These are phyloP conservation scores for Andrena marginata DNA, from an alignment of 2,888 invertebrate genomes.

Conservation along the genomic window DNA sequence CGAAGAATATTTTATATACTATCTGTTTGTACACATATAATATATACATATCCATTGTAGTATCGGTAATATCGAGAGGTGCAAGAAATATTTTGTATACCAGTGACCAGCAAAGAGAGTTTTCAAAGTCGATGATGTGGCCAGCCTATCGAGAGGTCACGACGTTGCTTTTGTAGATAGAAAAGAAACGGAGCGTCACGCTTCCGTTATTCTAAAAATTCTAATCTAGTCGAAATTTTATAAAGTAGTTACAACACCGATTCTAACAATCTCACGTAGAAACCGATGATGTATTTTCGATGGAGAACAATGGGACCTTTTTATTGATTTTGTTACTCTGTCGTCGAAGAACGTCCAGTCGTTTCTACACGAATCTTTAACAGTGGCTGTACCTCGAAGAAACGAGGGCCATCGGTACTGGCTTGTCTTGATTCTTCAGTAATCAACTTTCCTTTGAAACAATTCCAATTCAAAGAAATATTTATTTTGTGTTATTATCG, in stretches of 20 bases:
- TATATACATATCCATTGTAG: constrained; percentile 11
- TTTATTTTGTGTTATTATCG: background rate
- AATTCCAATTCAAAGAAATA: too few species aligned
- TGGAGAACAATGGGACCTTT: background rate
- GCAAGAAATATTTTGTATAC: constrained; percentile 64
- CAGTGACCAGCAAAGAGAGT: constrained; percentile 23
- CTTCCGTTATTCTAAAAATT: constrained; percentile 12
- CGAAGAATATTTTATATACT: constrained; percentile 60
- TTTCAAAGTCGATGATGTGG: constrained; percentile 10
- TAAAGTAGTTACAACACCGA: constrained; percentile 30
- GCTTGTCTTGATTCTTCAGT: constrained; percentile 11
- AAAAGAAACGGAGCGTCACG: constrained; percentile 18
- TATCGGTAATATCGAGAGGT: constrained; percentile 3
- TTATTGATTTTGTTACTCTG: background rate
- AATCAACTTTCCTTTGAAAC: background rate
- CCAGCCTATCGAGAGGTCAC: constrained; percentile 20
- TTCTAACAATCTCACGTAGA: constrained; percentile 6
- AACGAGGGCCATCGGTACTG: constrained; percentile 25
- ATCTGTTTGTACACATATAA: constrained; percentile 21
- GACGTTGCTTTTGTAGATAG: constrained; percentile 21
- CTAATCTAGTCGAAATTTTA: constrained; percentile 58
- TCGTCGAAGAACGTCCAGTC: background rate
- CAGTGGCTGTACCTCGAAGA: constrained; percentile 4
- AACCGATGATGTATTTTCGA: constrained; percentile 6
- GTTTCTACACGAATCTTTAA: constrained; percentile 33